Base-by-base conservation (phyloP, 2,888 invertebrate genomes). In the Troides aeacus region DNA sequence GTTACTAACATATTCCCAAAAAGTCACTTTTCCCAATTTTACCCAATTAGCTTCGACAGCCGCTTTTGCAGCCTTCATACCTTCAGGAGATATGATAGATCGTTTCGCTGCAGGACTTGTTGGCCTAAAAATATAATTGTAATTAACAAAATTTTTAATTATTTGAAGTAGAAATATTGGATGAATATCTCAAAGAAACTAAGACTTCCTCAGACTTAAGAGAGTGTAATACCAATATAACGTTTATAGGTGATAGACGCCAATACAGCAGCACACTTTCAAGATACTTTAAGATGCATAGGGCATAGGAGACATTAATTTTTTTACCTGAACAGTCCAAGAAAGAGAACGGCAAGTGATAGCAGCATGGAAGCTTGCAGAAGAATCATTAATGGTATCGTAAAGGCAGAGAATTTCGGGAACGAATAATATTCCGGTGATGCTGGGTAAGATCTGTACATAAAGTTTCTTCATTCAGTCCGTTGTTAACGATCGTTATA, bases 31-130 rank as follows among this genome's bases (percentile, higher is more conserved):
- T 17, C 90, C 90, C 53, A 84, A 72, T 70, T 78, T 78, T 18
- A 73, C 79, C 46, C 76, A 76, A 53, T 84, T 79, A 2, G 24
- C 60, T 0, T 76, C 69, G 2, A 90, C 86, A 0, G 78, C 71
- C 3, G 64, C 70, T 73, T 81, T 78, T 6, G 87, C 87, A 12
- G 85, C 85, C 1, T 46, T 18, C 57, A 81, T 74, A 2, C 81
- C 88, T 65, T 73, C 70, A 0, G 73, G 76, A 84, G 84, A 89
- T 86, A 94, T 87, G 67, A 83, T 81, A 0, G 93, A 84, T 8
- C 81, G 82, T 74, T 89, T 92, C 0, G 94, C 95, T 73, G 92
- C 92, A 70, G 86, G 79, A 79, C 95, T 95, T 0, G 85, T 84
- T 12, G 93, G 93, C 67, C 95, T 93, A 66, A 64, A 81, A 30